Evolutionary conservation across 2,888 invertebrate species (phyloP).

Genomic region (Noctua comes): DNA sequence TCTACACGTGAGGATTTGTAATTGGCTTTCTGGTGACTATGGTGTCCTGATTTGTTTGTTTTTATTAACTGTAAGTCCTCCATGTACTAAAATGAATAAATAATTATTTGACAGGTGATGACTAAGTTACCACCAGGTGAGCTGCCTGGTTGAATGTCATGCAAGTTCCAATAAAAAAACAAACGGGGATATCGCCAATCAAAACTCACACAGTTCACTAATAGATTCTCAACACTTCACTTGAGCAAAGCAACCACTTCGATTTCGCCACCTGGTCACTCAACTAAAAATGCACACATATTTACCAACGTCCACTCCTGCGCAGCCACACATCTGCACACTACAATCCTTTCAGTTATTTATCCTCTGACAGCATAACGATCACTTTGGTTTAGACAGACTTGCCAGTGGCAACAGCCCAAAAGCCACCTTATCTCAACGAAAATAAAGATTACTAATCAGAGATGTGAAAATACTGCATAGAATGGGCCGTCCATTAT

Average conservation of each 20-base stretch:
- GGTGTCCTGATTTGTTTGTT: too few species aligned
- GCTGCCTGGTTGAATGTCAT: neutral
- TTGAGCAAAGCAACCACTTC: neutral
- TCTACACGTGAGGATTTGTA: too few species aligned
- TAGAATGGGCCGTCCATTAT: slow-evolving; percentile 34
- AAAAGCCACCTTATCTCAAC: too few species aligned
- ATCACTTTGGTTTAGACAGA: neutral
- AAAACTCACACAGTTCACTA: neutral
- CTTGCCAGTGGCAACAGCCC: too few species aligned
- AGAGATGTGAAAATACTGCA: neutral
- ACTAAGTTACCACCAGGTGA: neutral
- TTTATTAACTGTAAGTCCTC: too few species aligned
- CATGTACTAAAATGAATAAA: too few species aligned
- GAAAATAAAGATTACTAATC: too few species aligned
- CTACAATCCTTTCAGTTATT: neutral
- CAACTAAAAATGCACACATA: slow-evolving; percentile 12
- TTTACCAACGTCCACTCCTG: slow-evolving; percentile 20
- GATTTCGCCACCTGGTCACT: neutral
- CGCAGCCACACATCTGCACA: slow-evolving; percentile 41
- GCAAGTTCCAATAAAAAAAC: neutral
- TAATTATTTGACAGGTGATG: neutral
- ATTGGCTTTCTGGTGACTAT: too few species aligned
- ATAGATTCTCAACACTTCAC: neutral
- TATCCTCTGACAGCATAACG: neutral
- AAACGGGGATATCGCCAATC: neutral